phyloP scores from a whole-genome alignment of 53 echinoderm and acorn worm species.

The Astropecten irregularis region DNA sequence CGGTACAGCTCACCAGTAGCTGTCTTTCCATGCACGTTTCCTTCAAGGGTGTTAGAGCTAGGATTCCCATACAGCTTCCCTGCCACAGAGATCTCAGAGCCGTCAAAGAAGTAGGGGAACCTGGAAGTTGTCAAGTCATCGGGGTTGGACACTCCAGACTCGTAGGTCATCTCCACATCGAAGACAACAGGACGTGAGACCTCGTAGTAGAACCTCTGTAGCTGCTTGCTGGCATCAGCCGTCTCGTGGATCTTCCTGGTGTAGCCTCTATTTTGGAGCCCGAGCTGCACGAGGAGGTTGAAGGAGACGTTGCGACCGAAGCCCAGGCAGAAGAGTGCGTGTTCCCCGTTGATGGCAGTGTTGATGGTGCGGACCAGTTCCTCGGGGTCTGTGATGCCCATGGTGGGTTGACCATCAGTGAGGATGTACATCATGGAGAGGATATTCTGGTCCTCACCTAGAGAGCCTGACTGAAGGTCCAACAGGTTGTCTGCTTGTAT shows the following conservation, averaged over 20 bases:
- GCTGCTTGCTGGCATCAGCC: constrained; percentile 70
- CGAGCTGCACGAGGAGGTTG: constrained; percentile 87
- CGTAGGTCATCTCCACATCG: constrained; percentile 76
- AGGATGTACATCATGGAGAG: constrained; percentile 85
- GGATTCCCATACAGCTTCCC: constrained; percentile 69
- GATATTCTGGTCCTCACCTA: constrained; percentile 70
- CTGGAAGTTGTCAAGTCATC: constrained; percentile 66
- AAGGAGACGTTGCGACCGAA: constrained; percentile 88
- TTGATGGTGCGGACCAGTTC: constrained; percentile 68
- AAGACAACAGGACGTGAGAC: constrained; percentile 80
- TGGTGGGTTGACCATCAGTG: constrained; percentile 84
- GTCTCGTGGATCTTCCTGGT: constrained; percentile 84
- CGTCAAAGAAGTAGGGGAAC: constrained; percentile 82
- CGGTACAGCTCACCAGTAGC: constrained; percentile 56
- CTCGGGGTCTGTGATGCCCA: constrained; percentile 68
- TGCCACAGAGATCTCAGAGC: constrained; percentile 79
- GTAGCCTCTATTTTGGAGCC: constrained; percentile 77
- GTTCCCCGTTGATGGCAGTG: constrained; percentile 66
- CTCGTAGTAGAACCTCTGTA: constrained; percentile 80
- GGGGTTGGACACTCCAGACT: constrained; percentile 65
- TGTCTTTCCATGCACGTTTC: constrained; percentile 68
- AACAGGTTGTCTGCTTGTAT: constrained; percentile 80
- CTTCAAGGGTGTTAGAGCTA: constrained; percentile 46
- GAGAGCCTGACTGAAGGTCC: constrained; percentile 72
- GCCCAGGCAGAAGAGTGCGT: constrained; percentile 79